Base-by-base conservation (phyloP, 2,888 invertebrate genomes). In the Amblyjoppa proteus region DNA sequence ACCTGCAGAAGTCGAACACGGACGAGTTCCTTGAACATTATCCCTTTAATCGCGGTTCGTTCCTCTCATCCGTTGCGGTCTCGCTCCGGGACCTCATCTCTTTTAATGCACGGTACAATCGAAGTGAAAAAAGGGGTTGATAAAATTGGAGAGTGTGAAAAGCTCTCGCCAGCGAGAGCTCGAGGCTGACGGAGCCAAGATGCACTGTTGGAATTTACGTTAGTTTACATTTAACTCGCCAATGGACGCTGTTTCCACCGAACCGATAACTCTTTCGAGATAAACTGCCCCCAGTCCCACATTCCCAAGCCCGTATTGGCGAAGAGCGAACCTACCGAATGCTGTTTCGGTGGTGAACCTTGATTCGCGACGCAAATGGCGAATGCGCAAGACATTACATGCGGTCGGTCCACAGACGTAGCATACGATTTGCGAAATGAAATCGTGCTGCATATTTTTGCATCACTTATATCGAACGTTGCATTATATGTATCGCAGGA, bases 241-340 rank as follows among this genome's bases (percentile, higher is more conserved):
- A 82, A 90, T 90, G 87, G 86, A n/a, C 53, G 56, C 20, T 87
- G 87, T 88, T 88, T 90, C 85, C 86, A 83, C 84, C 77, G 86
- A 77, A 78, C 87, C 87, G 88, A 90, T 89, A 89, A 88, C 86
- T 88, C 89, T 88, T 85, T 85, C 84, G 82, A 88, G 90, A 91
- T 87, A 89, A 89, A 91, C 88, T 88, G 79, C 81, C 49, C 81
- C 51, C 28, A 70, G 68, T 81, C 76, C 53, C 49, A 34, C 38
- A 31, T 16, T 66, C 31, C 34, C 38, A 31, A 74, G 49, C 25
- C 58, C 49, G 70, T 34, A 70, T 70, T 70, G 61, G 70, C 49
- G 78, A 78, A 41, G 49, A 61, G 45, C 61, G 70, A 16, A 13
- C 13, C n/a, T 49, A 61, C 13, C 58, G 58, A 51, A 78, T 34